Evolutionary conservation across 2,113 vertebrate species (phyloP).

Genomic region (Pelecanus crispus): DNA sequence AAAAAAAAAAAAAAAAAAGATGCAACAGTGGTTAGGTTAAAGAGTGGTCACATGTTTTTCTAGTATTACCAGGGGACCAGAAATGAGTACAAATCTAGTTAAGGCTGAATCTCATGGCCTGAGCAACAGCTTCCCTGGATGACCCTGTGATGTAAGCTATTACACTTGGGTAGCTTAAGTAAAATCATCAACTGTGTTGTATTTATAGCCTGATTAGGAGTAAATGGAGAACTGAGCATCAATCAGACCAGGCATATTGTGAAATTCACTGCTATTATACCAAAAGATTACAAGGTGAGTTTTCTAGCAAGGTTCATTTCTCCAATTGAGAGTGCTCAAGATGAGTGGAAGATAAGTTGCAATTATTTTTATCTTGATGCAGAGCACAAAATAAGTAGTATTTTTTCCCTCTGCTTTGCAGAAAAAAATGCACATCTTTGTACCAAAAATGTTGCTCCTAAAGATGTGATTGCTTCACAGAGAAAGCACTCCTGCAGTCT

Average conservation of each 20-base stretch:
- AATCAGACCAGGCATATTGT: neutral
- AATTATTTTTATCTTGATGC: neutral
- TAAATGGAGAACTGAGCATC: neutral
- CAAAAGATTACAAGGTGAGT: neutral
- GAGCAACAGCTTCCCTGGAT: neutral
- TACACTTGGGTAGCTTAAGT: neutral
- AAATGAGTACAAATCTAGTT: neutral
- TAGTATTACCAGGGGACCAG: neutral
- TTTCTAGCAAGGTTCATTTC: neutral
- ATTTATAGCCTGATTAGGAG: conserved; percentile 11
- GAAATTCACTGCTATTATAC: neutral
- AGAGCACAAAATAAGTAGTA: neutral
- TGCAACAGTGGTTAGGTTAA: neutral
- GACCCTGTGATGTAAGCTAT: neutral
- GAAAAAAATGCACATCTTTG: neutral
- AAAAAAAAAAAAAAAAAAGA: neutral
- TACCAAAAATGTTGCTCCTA: neutral
- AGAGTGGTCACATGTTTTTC: neutral
- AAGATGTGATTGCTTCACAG: neutral
- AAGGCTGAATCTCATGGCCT: neutral
- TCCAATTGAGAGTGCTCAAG: neutral
- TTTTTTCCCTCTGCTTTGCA: neutral
- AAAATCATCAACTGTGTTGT: neutral
- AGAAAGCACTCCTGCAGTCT: neutral
- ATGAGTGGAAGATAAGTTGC: neutral